A percentile compares a stretch with the other conserved stretches of the same genome.
phyloP scores from a whole-genome alignment of 2,888 invertebrate species.

The Hecatera dysodea region DNA sequence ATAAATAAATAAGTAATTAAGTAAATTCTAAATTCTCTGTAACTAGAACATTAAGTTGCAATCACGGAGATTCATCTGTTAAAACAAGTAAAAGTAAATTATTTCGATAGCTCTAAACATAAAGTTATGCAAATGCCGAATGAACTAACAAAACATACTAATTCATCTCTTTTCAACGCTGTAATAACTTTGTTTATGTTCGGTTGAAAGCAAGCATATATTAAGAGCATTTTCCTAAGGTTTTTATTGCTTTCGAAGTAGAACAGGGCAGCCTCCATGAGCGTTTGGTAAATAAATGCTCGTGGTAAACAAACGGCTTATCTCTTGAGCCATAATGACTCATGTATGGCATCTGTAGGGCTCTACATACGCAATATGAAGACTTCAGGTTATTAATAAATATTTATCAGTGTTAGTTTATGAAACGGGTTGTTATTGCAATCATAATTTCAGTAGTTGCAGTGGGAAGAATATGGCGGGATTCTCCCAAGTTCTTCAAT shows the following conservation, averaged over 20 bases:
- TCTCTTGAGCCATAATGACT: constrained; percentile 61
- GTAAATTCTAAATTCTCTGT: neutral
- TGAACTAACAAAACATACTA: constrained; percentile 2
- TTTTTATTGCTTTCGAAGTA: constrained; percentile 55
- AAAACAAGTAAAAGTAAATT: neutral
- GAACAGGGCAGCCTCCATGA: constrained; percentile 30
- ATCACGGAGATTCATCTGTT: neutral
- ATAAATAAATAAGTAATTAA: neutral
- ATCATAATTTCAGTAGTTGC: neutral
- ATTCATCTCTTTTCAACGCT: constrained; percentile 1
- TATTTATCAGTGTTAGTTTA: constrained; percentile 44
- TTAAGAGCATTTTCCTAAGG: constrained; percentile 19
- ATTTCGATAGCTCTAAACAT: neutral
- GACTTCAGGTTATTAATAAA: constrained; percentile 45
- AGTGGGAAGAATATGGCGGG: no score
- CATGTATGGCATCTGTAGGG: constrained; percentile 44
- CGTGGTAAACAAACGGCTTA: constrained; percentile 53
- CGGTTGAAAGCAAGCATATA: constrained; percentile 31
- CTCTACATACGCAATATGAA: constrained; percentile 45
- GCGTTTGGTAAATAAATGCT: constrained; percentile 52
- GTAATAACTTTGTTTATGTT: neutral
- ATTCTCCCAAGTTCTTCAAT: no score
- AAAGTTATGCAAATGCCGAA: neutral
- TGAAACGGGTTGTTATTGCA: neutral
- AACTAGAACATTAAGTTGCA: neutral